Conservation (phyloP, 53 echinoderm and acorn worm genomes). For the Holothuria scabra region DNA sequence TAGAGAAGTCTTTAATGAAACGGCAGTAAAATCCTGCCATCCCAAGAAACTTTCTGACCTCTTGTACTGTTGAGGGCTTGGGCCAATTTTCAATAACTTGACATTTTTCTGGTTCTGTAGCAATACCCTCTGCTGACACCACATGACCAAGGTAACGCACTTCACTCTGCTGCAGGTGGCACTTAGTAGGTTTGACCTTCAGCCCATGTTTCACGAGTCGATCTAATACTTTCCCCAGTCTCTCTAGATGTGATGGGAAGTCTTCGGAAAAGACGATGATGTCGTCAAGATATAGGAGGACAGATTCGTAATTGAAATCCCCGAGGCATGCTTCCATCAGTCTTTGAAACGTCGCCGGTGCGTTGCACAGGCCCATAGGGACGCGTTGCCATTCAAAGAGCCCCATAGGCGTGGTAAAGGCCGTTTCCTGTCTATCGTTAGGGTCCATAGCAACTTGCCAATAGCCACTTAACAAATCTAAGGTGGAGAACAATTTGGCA, state of each 20-base stretch:
- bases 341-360: too few species aligned
- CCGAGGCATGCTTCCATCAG: too few species aligned
- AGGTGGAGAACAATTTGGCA: constrained; percentile 23
- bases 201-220: constrained; percentile 39
- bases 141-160: constrained; percentile 68
- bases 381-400: too few species aligned
- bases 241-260: too few species aligned
- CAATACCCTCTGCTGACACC: too few species aligned
- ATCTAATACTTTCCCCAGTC: neutral
- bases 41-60: constrained; percentile 62
- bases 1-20: constrained; percentile 55
- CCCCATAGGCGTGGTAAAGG: constrained; percentile 23
- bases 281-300: too few species aligned
- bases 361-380: too few species aligned
- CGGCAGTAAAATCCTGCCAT: constrained; percentile 71
- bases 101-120: too few species aligned
- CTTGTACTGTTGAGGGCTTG: constrained; percentile 45
- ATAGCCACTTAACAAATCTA: constrained; percentile 41
- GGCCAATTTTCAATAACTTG: constrained; percentile 56
- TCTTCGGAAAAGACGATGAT: too few species aligned
- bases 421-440: constrained; percentile 12
- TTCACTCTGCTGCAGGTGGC: constrained; percentile 58
- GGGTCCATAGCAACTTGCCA: constrained; percentile 30
- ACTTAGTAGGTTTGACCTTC: too few species aligned
- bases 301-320: too few species aligned